phyloP scores from a whole-genome alignment of 2,888 invertebrate genomes.

The Lacanobia oleracea region DNA sequence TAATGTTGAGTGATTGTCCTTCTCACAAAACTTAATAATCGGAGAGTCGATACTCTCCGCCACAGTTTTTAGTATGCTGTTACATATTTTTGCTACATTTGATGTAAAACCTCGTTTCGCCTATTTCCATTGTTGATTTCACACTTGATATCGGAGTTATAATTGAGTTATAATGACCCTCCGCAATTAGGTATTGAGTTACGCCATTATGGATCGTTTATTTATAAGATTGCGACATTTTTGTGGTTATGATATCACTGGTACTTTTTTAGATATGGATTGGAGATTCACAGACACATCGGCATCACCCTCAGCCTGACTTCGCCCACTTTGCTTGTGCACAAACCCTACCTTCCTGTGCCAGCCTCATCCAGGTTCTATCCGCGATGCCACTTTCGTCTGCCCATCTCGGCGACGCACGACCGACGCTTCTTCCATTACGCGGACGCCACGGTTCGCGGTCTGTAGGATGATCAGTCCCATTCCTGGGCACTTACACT shows the following conservation, averaged over 20 bases:
- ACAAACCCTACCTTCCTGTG: no score
- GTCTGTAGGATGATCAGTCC: neutral
- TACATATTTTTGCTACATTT: neutral
- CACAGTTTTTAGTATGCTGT: no score
- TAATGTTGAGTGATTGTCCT: no score
- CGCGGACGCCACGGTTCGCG: no score
- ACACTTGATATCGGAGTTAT: slow-evolving; percentile 33
- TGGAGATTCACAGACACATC: neutral
- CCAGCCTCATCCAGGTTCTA: no score
- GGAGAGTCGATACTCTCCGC: no score
- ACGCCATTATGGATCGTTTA: slow-evolving; percentile 33
- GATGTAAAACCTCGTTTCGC: slow-evolving; percentile 14
- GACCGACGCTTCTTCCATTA: no score
- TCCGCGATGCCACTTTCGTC: no score
- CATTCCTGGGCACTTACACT: neutral
- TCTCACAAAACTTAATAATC: no score
- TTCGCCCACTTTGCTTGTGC: no score
- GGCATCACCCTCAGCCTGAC: no score
- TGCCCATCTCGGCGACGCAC: no score
- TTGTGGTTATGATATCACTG: neutral
- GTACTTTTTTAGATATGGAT: neutral
- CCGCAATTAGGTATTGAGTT: slow-evolving; percentile 21
- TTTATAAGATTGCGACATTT: slow-evolving; percentile 25
- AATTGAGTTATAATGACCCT: slow-evolving; percentile 39
- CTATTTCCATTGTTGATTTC: slow-evolving; percentile 53